Percentiles rank a stretch among this genome's conserved stretches.
Evolutionary conservation across 1,140 invertebrate genomes (phyloP).

Genomic region (Sycophila sp.): DNA sequence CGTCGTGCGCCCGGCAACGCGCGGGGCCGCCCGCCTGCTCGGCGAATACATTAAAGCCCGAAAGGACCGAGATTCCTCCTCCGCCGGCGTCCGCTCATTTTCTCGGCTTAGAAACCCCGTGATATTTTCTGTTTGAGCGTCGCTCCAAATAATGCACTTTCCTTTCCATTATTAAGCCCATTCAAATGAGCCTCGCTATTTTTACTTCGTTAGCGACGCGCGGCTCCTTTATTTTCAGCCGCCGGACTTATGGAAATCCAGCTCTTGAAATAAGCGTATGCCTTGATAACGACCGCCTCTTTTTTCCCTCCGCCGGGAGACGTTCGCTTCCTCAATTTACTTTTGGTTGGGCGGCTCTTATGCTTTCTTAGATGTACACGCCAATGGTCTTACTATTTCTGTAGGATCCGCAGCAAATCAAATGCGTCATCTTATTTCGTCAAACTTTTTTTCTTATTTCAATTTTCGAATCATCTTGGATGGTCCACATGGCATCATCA

Average conservation of each 20-base stretch:
- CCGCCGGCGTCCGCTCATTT: not conserved
- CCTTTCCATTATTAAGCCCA: conserved; percentile 31
- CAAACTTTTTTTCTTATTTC: too few relatives aligned
- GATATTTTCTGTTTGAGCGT: conserved; percentile 1
- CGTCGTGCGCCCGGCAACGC: not conserved
- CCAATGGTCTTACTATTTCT: too few relatives aligned
- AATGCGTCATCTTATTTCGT: too few relatives aligned
- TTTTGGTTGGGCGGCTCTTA: too few relatives aligned
- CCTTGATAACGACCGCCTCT: conserved; percentile 2
- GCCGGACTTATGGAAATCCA: conserved; percentile 13
- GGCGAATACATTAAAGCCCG: not conserved
- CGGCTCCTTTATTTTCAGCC: conserved; percentile 14
- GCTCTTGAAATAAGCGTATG: not conserved
- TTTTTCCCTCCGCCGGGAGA: too few relatives aligned
- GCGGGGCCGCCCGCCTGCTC: not conserved
- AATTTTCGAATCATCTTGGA: too few relatives aligned
- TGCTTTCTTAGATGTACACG: too few relatives aligned
- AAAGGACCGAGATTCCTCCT: not conserved
- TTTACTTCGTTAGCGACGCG: conserved; percentile 15
- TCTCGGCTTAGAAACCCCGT: conserved; percentile 11
- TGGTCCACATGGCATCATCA: too few relatives aligned
- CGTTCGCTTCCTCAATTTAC: not conserved
- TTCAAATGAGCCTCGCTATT: conserved; percentile 22
- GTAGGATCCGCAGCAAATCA: too few relatives aligned
- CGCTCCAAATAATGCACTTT: conserved; percentile 25